Conservation (phyloP, 2,797 vertebrate species). For the Prionace glauca region DNA sequence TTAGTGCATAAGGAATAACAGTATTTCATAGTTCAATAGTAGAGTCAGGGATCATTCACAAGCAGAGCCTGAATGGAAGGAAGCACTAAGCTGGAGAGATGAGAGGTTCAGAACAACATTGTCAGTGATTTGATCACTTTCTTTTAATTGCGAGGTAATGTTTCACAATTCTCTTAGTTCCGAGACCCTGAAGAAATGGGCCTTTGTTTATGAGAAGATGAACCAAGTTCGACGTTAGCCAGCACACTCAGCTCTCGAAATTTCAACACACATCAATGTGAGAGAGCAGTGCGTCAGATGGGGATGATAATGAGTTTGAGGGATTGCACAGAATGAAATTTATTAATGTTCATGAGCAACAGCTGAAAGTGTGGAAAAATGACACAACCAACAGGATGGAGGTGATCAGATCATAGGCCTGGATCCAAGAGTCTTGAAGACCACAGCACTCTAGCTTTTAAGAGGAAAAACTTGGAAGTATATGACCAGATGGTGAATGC, state of each 20-base stretch:
- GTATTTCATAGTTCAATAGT: neutral
- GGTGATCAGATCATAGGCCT: neutral
- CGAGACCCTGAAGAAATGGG: neutral
- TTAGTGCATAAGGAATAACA: neutral
- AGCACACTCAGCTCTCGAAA: neutral
- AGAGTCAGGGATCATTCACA: neutral
- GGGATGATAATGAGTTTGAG: neutral
- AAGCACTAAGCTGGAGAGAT: neutral
- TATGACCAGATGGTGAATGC: neutral
- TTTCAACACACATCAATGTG: neutral
- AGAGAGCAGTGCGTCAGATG: neutral
- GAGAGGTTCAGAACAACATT: neutral
- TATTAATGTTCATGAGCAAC: neutral
- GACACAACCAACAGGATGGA: neutral
- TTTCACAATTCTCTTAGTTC: neutral
- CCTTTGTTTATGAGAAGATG: neutral
- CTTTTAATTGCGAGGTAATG: neutral
- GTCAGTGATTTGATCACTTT: neutral
- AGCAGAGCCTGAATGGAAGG: neutral
- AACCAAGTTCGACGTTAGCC: neutral
- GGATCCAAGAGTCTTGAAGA: neutral
- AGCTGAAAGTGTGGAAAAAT: neutral
- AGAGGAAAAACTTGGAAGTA: neutral
- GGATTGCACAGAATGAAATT: neutral
- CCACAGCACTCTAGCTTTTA: neutral